Evolutionary conservation across 2,797 vertebrate species (phyloP).

Genomic region (Capromys pilorides): DNA sequence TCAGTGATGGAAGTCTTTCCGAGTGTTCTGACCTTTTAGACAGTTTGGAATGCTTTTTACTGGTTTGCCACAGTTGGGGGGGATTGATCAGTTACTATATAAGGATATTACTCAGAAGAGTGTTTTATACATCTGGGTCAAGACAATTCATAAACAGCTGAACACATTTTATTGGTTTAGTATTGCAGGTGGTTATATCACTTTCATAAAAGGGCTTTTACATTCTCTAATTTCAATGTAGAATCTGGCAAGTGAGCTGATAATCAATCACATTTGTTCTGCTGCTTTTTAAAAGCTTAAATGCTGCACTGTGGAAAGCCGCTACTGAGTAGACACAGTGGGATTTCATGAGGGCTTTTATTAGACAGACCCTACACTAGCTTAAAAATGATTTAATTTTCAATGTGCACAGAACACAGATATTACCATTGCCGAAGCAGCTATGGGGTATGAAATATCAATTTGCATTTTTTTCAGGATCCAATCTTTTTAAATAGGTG

Average conservation of each 20-base stretch:
- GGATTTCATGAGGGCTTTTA: slow-evolving; percentile 63
- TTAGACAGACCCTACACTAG: slow-evolving; percentile 47
- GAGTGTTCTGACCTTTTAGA: slow-evolving; percentile 73
- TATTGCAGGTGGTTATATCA: slow-evolving; percentile 76
- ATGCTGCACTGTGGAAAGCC: slow-evolving; percentile 72
- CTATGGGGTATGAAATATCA: slow-evolving; percentile 68
- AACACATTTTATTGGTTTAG: slow-evolving; percentile 73
- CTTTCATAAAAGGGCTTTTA: slow-evolving; percentile 72
- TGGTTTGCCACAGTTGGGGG: slow-evolving; percentile 56
- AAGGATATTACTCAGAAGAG: background rate
- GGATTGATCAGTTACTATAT: slow-evolving; percentile 64
- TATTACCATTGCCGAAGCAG: slow-evolving; percentile 69
- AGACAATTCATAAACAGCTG: slow-evolving; percentile 59
- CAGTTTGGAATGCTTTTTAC: slow-evolving; percentile 70
- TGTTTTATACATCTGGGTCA: slow-evolving; percentile 69
- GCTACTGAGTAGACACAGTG: slow-evolving; percentile 55
- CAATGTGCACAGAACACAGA: slow-evolving; percentile 59
- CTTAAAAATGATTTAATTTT: slow-evolving; percentile 78
- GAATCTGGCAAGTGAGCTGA: slow-evolving; percentile 73
- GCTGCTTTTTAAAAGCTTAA: slow-evolving; percentile 72
- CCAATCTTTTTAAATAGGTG: slow-evolving; percentile 77
- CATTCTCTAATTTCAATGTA: slow-evolving; percentile 76
- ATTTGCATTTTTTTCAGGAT: slow-evolving; percentile 75
- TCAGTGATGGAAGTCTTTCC: slow-evolving; percentile 57
- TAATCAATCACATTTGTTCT: slow-evolving; percentile 80